Evolutionary conservation across 1,140 invertebrate genomes (phyloP).

Genomic region (Sipha flava): DNA sequence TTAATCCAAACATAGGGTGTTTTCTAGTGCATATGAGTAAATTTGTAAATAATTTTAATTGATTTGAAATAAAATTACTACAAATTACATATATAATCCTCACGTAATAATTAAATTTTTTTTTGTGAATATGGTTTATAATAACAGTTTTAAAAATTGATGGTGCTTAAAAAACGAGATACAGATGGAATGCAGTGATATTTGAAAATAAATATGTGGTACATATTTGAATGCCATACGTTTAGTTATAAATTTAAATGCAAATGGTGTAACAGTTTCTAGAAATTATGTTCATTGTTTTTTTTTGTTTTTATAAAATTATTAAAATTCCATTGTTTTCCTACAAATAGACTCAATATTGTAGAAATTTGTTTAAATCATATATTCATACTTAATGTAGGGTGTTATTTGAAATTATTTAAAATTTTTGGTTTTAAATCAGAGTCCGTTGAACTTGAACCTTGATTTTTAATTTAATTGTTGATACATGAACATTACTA

Average conservation of each 20-base stretch:
- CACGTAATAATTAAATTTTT: neutral
- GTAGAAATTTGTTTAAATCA: no score
- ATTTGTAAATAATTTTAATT: neutral
- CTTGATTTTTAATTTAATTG: neutral
- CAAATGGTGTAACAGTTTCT: no score
- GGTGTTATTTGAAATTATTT: no score
- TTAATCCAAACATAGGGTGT: neutral
- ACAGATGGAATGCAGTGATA: neutral
- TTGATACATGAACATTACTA: neutral
- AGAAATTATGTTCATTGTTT: no score
- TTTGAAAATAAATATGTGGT: neutral
- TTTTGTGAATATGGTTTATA: neutral
- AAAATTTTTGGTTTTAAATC: no score
- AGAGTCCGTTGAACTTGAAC: neutral
- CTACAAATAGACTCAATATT: no score
- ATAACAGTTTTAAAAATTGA: neutral
- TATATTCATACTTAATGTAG: no score
- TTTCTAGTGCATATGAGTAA: neutral
- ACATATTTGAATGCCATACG: neutral
- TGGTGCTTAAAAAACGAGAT: neutral
- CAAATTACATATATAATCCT: neutral
- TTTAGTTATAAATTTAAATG: neutral
- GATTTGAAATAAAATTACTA: neutral
- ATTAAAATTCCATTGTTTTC: no score
- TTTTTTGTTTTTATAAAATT: no score